Conservation (phyloP, 2,113 vertebrate genomes). For the Corythoichthys haematopterus region DNA sequence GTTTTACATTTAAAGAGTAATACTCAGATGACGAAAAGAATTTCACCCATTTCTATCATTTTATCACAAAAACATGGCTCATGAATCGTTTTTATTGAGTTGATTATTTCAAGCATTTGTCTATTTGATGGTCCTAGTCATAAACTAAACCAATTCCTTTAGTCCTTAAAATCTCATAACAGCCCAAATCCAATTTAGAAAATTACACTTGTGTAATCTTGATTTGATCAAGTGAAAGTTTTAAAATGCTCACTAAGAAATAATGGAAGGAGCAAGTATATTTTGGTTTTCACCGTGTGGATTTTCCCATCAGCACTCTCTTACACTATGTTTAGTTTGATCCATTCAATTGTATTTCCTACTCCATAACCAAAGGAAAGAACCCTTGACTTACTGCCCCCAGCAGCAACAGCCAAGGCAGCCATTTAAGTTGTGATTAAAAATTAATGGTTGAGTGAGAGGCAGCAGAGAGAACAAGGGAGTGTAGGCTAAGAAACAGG, state of each 20-base stretch:
- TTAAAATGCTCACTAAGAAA: conserved; percentile 61
- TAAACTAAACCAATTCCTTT: conserved; percentile 15
- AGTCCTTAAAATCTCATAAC: conserved; percentile 11
- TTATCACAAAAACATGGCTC: background rate
- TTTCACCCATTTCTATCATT: background rate
- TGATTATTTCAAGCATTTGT: background rate
- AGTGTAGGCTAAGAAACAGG: conserved; percentile 35
- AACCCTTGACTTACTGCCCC: conserved; percentile 71
- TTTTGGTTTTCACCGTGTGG: conserved; percentile 37
- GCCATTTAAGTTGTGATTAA: conserved; percentile 78
- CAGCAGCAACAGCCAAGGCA: conserved; percentile 65
- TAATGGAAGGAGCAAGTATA: conserved; percentile 41
- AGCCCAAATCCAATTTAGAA: conserved; percentile 13
- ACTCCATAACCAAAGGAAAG: conserved; percentile 69
- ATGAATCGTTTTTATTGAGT: background rate
- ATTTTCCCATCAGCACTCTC: conserved; percentile 44
- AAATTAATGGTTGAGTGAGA: conserved; percentile 74
- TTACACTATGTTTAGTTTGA: conserved; percentile 61
- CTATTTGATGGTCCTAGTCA: background rate
- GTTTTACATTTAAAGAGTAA: background rate
- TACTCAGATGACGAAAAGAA: background rate
- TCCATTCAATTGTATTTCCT: conserved; percentile 69
- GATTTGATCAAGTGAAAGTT: conserved; percentile 60
- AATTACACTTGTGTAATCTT: conserved; percentile 52
- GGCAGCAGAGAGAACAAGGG: conserved; percentile 49